Evolutionary conservation across 2,113 vertebrate species (phyloP).

Genomic region (Pelvicachromis taeniatus): DNA sequence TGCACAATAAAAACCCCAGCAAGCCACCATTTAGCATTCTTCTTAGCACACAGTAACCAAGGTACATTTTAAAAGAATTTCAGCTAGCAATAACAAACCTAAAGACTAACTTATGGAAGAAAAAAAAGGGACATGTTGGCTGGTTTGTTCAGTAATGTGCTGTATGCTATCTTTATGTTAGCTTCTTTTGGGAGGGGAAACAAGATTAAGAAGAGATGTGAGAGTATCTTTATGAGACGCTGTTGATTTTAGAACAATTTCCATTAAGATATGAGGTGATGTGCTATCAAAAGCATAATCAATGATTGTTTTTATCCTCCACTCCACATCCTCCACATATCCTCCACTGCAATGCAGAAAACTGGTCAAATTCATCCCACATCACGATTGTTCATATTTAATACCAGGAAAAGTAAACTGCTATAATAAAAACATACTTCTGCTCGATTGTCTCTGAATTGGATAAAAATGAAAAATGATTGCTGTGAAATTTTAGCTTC

Average conservation of each 20-base stretch:
- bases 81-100: not conserved
- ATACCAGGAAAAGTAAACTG: not conserved
- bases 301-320: not conserved
- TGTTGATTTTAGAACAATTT: not conserved
- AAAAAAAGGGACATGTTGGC: not conserved
- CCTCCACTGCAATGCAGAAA: not conserved
- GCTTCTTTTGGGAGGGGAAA: not conserved
- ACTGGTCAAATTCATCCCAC: not conserved
- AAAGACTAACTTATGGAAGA: not conserved
- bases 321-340: not conserved
- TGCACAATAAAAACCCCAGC: not conserved
- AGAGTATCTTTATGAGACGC: not conserved
- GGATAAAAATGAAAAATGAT: not conserved
- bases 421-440: not conserved
- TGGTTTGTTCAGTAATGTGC: not conserved
- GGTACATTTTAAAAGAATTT: not conserved
- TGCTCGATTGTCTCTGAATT: not conserved
- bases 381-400: not conserved
- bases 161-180: not conserved
- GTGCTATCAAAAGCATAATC: not conserved
- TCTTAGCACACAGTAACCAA: not conserved
- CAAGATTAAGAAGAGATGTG: not conserved
- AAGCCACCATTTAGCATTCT: not conserved
- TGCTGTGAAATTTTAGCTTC: slow-evolving; percentile 29
- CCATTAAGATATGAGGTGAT: not conserved